Conservation (phyloP, 2,113 vertebrate genomes). For the Aspiorhynchus laticeps region DNA sequence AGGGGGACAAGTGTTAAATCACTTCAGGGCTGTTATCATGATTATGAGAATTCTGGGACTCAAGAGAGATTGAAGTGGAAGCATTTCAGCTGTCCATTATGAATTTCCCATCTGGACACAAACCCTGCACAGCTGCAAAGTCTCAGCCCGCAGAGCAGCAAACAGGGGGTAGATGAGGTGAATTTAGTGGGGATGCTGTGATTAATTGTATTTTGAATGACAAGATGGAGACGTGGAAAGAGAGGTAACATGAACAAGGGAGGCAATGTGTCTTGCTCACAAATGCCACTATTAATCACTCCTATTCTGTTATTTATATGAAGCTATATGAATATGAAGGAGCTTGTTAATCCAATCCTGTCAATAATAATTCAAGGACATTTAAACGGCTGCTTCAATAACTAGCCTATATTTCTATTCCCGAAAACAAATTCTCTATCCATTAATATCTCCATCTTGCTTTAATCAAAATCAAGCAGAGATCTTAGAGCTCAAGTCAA, state of each 20-base stretch:
- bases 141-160: not conserved
- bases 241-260: conserved; percentile 18
- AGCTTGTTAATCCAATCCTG: not conserved
- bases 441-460: not conserved
- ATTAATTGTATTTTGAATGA: conserved; percentile 17
- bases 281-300: not conserved
- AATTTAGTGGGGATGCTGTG: conserved; percentile 31
- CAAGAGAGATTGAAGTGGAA: conserved; percentile 16
- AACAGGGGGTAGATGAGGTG: conserved; percentile 44
- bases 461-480: not conserved
- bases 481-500: not conserved
- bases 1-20: conserved; percentile 18
- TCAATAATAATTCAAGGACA: not conserved
- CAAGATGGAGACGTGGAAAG: not conserved
- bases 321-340: not conserved
- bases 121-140: conserved; percentile 35
- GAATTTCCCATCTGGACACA: conserved; percentile 37
- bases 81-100: conserved; percentile 35
- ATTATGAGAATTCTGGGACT: conserved; percentile 40
- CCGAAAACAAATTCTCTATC: not conserved
- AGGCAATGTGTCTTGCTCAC: not conserved
- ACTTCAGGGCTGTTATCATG: conserved; percentile 16
- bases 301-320: not conserved
- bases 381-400: not conserved
- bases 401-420: not conserved